These are phyloP conservation scores for Gymnocypris eckloni DNA, from an alignment of 2,797 vertebrate species.

Conservation along the genomic window DNA sequence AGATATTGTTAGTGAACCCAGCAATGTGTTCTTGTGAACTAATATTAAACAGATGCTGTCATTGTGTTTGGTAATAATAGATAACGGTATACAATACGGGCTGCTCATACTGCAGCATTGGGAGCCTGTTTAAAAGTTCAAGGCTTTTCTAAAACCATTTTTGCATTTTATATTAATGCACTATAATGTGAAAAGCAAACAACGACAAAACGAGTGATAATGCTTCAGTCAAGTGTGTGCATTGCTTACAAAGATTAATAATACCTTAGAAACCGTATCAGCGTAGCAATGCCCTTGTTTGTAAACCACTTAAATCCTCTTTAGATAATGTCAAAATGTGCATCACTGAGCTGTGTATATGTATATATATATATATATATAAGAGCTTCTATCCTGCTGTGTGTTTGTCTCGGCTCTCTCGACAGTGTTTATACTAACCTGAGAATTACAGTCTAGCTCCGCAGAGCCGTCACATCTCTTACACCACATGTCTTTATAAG, in stretches of 20 bases:
- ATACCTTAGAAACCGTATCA: background rate
- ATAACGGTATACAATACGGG: slow-evolving; percentile 6
- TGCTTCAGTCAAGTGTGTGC: background rate
- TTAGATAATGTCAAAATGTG: background rate
- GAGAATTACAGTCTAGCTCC: background rate
- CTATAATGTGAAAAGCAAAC: background rate
- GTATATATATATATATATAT: too few relatives aligned
- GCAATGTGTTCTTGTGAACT: background rate
- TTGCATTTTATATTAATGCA: slow-evolving; percentile 14
- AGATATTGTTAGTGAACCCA: background rate
- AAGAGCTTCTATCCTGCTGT: background rate
- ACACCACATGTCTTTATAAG: background rate
- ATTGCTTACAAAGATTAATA: background rate
- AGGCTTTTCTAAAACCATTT: background rate
- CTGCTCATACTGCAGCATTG: background rate
- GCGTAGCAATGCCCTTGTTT: background rate
- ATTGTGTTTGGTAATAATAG: slow-evolving; percentile 25
- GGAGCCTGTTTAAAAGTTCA: slow-evolving; percentile 4
- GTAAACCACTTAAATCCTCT: background rate
- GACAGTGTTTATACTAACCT: slow-evolving; percentile 6
- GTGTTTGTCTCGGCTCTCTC: background rate
- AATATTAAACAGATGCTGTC: background rate
- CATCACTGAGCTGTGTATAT: background rate
- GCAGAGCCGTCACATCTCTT: background rate
- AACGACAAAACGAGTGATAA: too few relatives aligned